Percentiles rank a stretch among this genome's conserved stretches.
Evolutionary conservation across 2,888 invertebrate species (phyloP).

Genomic region (Anoncus sp.): DNA sequence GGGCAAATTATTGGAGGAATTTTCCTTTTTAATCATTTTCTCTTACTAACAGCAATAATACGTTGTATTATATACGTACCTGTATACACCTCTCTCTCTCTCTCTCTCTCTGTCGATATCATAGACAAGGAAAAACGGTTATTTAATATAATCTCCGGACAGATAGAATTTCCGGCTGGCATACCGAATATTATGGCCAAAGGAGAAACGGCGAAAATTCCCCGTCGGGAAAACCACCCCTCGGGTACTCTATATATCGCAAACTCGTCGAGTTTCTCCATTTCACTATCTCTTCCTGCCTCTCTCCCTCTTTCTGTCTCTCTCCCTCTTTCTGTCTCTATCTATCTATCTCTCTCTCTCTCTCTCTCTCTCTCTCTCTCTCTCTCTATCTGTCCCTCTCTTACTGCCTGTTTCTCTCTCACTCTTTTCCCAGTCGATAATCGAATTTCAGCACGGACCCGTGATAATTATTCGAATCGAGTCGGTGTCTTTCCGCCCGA

Average conservation of each 20-base stretch:
- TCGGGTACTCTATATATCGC: constrained; percentile 33
- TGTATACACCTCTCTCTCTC: background rate
- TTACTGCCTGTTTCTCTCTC: constrained; percentile 13
- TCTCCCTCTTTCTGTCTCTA: constrained; percentile 33
- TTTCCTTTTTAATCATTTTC: constrained; percentile 13
- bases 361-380: constrained; percentile 40
- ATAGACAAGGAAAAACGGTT: constrained; percentile 28
- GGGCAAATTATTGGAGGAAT: background rate
- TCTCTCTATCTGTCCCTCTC: constrained; percentile 24
- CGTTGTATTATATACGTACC: background rate
- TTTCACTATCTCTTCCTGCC: constrained; percentile 15
- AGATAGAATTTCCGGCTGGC: constrained; percentile 30
- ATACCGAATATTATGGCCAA: constrained; percentile 32
- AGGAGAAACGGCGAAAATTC: constrained; percentile 39
- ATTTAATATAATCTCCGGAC: constrained; percentile 40
- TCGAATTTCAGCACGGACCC: constrained; percentile 53
- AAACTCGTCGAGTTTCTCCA: constrained; percentile 41
- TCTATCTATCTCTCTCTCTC: constrained; percentile 17
- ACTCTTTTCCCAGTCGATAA: constrained; percentile 44
- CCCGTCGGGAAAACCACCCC: constrained; percentile 3
- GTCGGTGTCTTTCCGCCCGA: constrained; percentile 47
- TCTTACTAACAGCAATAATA: background rate
- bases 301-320: constrained; percentile 31
- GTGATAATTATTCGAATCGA: constrained; percentile 58
- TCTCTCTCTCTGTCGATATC: constrained; percentile 10